Evolutionary conservation across 2,888 invertebrate genomes (phyloP).

Genomic region (Ecdyonurus torrentis): DNA sequence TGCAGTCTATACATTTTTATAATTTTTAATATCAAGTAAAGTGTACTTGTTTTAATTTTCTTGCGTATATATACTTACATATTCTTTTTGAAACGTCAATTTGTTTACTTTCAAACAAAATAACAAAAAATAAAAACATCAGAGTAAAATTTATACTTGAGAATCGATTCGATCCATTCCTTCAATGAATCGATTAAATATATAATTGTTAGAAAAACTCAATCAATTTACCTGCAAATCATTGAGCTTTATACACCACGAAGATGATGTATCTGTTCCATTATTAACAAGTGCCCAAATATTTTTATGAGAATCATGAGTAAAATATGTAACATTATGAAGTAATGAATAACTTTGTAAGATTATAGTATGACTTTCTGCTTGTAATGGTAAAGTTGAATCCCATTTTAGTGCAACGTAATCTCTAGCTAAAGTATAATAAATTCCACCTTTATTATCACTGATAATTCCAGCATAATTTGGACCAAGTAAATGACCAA

Average conservation of each 20-base stretch:
- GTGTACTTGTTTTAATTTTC: too few species aligned
- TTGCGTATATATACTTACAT: too few species aligned
- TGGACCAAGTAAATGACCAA: background rate
- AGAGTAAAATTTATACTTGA: too few species aligned
- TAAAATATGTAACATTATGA: background rate
- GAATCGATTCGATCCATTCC: too few species aligned
- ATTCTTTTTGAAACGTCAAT: background rate
- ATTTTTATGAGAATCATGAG: background rate
- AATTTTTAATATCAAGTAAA: too few species aligned
- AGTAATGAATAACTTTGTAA: background rate
- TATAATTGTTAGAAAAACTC: background rate
- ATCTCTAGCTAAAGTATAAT: slow-evolving; percentile 29
- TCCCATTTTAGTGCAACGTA: slow-evolving; percentile 30
- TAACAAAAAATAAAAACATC: too few species aligned
- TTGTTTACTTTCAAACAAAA: background rate
- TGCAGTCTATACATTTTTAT: too few species aligned
- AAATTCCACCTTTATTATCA: slow-evolving; percentile 26
- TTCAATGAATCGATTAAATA: too few species aligned
- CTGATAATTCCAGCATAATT: background rate
- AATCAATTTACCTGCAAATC: background rate
- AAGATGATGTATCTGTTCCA: background rate
- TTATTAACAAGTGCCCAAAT: background rate
- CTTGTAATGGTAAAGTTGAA: slow-evolving; percentile 20
- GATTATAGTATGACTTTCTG: background rate
- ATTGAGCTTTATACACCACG: background rate